Base-by-base conservation (phyloP, 2,113 vertebrate genomes). In the Amazona vittata region DNA sequence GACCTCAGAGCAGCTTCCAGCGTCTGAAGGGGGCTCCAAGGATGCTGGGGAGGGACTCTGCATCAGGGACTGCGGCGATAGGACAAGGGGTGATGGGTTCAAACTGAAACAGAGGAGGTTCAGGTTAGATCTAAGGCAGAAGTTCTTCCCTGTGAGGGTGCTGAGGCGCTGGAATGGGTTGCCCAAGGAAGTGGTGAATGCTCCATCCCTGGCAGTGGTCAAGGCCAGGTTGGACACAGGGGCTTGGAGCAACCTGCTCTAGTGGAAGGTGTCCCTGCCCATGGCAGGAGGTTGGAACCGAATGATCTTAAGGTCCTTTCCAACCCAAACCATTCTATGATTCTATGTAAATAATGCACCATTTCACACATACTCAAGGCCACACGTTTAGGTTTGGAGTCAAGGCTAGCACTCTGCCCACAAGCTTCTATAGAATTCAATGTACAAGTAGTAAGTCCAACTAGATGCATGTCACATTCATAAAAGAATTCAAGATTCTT, bases 321-420 rank as follows among this genome's bases (percentile, higher is more conserved):
- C 57, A 59, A 59, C 13, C 8, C 12, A 59, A 15, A 15, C 13
- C 8, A 59, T 6, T 22, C 57, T n/a, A 10, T 59, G 57, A 59
- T 59, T 22, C 33, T 22, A 22, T 22, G 57, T n/a, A 68, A 64
- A 22, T 39, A 69, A 46, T 0, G 1, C 28, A 37, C 50, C 22
- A 7, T 83, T 57, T 65, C 49, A 20, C 49, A 55, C 9, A 1
- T 1, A 29, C 41, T 64, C 33, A 44, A 44, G 28, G 79, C 39
- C 52, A 31, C 39, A 18, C 0, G 0, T 31, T 16, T 21, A 75
- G 6, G 33, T 77, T 35, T 65, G 76, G 14, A 76, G 59, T 14
- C 60, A 43, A 82, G 46, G 39, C 1, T 2, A 47, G 25, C 7
- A 33, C 35, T 33, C 67, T 81, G 80, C 37, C 53, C 44, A 55